Conservation (phyloP, 1,140 invertebrate genomes). For the Reticulitermes speratus region DNA sequence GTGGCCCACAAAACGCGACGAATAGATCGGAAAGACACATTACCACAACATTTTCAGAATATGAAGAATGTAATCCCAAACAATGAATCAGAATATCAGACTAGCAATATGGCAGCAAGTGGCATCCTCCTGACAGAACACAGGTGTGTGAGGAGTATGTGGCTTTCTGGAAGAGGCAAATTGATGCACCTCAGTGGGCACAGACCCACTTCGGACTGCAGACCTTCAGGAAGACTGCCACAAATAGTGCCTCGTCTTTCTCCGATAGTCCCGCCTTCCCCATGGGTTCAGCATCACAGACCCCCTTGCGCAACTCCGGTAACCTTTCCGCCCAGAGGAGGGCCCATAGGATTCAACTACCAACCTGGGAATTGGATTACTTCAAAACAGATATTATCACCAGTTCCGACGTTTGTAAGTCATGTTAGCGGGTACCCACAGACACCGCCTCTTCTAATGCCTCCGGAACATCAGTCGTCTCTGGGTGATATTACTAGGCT, state of each 20-base stretch:
- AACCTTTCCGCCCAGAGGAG: not conserved
- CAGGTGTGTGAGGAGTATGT: not conserved
- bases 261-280: not conserved
- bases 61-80: not conserved
- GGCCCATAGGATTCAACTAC: not conserved
- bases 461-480: not conserved
- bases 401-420: not conserved
- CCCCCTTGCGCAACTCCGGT: conserved; percentile 12
- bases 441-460: not conserved
- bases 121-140: not conserved
- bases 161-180: not conserved
- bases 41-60: not conserved
- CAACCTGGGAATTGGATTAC: not conserved
- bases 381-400: not conserved
- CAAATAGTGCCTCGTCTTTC: not conserved
- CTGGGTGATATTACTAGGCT: not conserved
- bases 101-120: too few species aligned
- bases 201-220: not conserved
- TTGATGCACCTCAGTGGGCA: not conserved
- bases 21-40: not conserved
- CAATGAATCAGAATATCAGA: not conserved
- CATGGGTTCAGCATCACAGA: conserved; percentile 18
- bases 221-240: not conserved
- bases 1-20: not conserved
- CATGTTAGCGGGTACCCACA: not conserved